Conservation (phyloP, 2,888 invertebrate species). For the Nemapogon koenigi region DNA sequence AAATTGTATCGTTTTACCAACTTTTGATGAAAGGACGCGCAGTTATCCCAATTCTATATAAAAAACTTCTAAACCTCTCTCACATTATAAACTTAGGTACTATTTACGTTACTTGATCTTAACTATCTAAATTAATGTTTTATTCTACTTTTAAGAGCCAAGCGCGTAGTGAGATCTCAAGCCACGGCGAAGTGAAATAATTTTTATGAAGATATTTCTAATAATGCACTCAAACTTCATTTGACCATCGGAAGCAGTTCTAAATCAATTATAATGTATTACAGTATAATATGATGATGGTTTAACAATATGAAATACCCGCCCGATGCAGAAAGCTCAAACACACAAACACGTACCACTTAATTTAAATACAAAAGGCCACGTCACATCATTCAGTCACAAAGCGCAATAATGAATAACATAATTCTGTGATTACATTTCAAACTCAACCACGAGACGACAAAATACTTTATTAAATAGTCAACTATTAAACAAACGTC, state of each 20-base stretch:
- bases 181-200: too few relatives aligned
- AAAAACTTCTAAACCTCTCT: constrained; percentile 47
- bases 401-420: constrained; percentile 37
- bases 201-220: too few relatives aligned
- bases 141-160: neutral
- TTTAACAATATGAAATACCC: constrained; percentile 22
- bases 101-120: neutral
- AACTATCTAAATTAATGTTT: neutral
- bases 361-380: constrained; percentile 59
- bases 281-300: neutral
- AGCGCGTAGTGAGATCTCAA: too few relatives aligned
- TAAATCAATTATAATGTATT: too few relatives aligned
- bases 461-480: constrained; percentile 25
- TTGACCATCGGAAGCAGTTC: constrained; percentile 1
- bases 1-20: constrained; percentile 38
- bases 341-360: constrained; percentile 42
- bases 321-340: constrained; percentile 55
- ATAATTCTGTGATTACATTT: neutral
- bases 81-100: constrained; percentile 34
- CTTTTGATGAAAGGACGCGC: constrained; percentile 49
- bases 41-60: constrained; percentile 39
- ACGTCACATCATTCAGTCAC: constrained; percentile 65
- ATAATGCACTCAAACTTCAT: too few relatives aligned
- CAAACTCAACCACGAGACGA: too few relatives aligned
- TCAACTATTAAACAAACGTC: too few relatives aligned